Evolutionary conservation across 1,140 invertebrate species (phyloP), one percentile per base, ranked within the genome.

Genomic region (Zaprionus camerounensis): DNA sequence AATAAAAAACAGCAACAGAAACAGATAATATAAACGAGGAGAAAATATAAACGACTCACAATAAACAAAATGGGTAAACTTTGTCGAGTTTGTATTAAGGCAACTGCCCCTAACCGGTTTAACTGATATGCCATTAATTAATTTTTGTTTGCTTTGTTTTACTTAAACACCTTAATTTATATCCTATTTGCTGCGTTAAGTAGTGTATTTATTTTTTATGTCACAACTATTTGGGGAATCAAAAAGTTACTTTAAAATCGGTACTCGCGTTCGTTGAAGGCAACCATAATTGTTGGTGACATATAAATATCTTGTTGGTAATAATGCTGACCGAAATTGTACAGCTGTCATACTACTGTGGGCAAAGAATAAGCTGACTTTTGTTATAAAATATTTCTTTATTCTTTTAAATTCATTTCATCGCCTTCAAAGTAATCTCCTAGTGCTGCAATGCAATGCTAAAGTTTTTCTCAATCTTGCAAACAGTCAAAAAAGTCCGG

Each of bases 151-250:
- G 63, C 70, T 69, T 65, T 80, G 71, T 76, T 59, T 55, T 74
- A 57, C 76, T 84, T 85, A 78, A 85, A 71, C 72, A 66, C 71
- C 56, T 70, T 82, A 83, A 82, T 86, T 86, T 86, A 87, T 86
- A 74, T 76, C 80, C 58, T 34, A 36, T 46, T 62, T 71, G 44
- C 51, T 36, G 41, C 66, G 49, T 68, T 20, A 64, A 84, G 65
- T 84, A 68, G 68, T 76, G 75, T 71, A 71, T 80, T 56, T 77
- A 34, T 61, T 15, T 38, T 55, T 36, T 24, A 17, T 59, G n/a
- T 55, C 9, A 53, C 12, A 49, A 49, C 4, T 34, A 28, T 53
- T 9, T 12, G 1, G 46, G 17, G 5, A 46, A 9, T 7, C 1
- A 17, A 17, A 24, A 51, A 24, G 9, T 0, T 17, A 9, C 7